Base-by-base conservation (phyloP, 2,797 vertebrate genomes). In the Gallinago solitaria region DNA sequence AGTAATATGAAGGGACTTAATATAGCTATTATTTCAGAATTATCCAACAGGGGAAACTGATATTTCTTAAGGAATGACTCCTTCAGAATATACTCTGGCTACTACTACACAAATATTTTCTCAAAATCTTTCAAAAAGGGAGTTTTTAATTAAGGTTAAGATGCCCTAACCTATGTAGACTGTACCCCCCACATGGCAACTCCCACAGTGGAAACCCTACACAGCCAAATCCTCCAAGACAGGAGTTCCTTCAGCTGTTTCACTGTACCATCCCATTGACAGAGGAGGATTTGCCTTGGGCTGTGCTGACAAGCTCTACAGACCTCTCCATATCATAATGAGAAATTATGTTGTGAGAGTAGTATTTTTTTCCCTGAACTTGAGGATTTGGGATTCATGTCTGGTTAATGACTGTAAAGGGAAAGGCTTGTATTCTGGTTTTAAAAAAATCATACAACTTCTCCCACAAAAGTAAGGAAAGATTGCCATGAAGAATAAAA, bases 91-190 rank as follows among this genome's bases (percentile, higher is more conserved):
- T 5, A 2, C 19, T 54, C 71, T 12, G 43, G 41, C 12, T 56
- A 69, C 43, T 64, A 39, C 20, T 35, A 69, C 20, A 75, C 56
- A 59, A 32, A 9, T 45, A 61, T 63, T 51, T 68, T 78, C 54
- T 48, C 19, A 56, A 2, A 51, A 9, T 37, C 68, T 39, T 74
- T 19, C 57, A 45, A 39, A 69, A 80, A 30, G 2, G 6, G 28
- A n/a, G 20, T 39, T 79, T 56, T 87, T 23, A 37, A 39, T 30
- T 47, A 73, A 65, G 45, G 32, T 19, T 43, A 60, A n/a, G 27
- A 56, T 3, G 1, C 12, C 12, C 21, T 51, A 37, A 23, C 1
- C 4, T 6, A 27, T 3, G 18, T 15, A 45, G n/a, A 56, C 35
- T n/a, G 12, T 6, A 67, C 20, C 5, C 30, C 19, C n/a, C 16